phyloP scores from a whole-genome alignment of 2,113 vertebrate species.

The Limanda limanda region DNA sequence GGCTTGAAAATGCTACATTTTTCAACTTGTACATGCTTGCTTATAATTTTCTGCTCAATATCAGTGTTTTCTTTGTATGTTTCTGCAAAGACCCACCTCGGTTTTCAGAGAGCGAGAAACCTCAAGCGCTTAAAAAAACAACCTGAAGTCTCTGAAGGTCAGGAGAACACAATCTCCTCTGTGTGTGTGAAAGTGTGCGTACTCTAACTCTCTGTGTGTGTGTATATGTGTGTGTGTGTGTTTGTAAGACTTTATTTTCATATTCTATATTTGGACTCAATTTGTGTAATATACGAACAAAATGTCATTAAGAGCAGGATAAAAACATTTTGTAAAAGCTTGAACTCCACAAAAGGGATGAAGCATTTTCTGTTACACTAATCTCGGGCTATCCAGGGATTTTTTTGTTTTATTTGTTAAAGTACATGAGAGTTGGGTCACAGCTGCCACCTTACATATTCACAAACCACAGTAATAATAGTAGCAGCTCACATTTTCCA shows the following conservation, averaged over 20 bases:
- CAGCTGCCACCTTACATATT: too few relatives aligned
- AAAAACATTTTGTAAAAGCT: not conserved
- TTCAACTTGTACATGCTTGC: not conserved
- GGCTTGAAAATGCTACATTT: not conserved
- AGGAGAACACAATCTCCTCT: slow-evolving; percentile 29
- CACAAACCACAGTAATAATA: too few relatives aligned
- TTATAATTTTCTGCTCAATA: not conserved
- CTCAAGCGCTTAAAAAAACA: slow-evolving; percentile 30
- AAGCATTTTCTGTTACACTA: not conserved
- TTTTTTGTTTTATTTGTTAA: not conserved
- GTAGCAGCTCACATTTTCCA: too few relatives aligned
- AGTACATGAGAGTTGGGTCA: too few relatives aligned
- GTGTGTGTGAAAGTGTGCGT: slow-evolving; percentile 15
- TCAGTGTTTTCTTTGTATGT: not conserved
- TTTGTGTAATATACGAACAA: not conserved
- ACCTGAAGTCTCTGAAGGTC: slow-evolving; percentile 19
- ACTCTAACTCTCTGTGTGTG: not conserved
- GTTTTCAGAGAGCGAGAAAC: slow-evolving; percentile 12
- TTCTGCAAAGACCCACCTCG: slow-evolving; percentile 5
- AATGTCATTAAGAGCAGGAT: not conserved
- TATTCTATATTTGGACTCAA: not conserved
- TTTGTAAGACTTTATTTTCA: not conserved
- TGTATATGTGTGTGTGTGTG: not conserved
- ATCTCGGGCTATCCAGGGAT: not conserved
- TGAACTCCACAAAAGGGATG: not conserved